Conservation (phyloP, 2,113 vertebrate species). For the Galemys pyrenaicus region DNA sequence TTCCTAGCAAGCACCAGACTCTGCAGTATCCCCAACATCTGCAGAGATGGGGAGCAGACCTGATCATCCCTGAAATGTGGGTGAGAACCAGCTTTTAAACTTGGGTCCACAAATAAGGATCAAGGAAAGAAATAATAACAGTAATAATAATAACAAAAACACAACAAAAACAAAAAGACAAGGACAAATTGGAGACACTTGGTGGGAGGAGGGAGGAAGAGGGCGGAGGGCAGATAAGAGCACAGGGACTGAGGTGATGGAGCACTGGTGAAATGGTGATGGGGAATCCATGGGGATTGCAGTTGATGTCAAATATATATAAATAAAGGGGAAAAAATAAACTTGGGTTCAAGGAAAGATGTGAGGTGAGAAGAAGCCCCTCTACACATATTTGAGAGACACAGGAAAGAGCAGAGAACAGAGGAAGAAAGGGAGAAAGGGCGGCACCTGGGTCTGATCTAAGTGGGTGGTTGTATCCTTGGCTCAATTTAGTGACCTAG, state of each 20-base stretch:
- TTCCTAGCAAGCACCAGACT: not conserved
- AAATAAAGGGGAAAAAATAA: too few species aligned
- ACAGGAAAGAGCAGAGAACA: not conserved
- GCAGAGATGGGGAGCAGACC: not conserved
- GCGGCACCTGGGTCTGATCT: not conserved
- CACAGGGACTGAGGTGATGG: too few species aligned
- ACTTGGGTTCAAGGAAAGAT: not conserved
- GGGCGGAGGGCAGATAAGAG: too few species aligned
- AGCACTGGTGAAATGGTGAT: too few species aligned
- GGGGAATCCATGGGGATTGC: too few species aligned
- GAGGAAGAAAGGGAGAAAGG: not conserved
- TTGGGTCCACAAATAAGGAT: too few species aligned
- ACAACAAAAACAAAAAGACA: too few species aligned
- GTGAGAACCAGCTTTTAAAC: not conserved
- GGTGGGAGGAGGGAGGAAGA: too few species aligned
- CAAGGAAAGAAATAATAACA: too few species aligned
- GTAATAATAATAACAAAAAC: too few species aligned
- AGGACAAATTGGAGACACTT: too few species aligned
- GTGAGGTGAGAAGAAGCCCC: not conserved
- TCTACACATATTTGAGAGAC: not conserved
- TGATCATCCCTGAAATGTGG: not conserved
- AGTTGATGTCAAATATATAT: too few species aligned
- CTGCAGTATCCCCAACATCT: not conserved
- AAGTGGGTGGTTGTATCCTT: not conserved
- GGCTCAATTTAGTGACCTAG: not conserved